Evolutionary conservation across 2,888 invertebrate genomes (phyloP).

Genomic region (Nyleta sp.): DNA sequence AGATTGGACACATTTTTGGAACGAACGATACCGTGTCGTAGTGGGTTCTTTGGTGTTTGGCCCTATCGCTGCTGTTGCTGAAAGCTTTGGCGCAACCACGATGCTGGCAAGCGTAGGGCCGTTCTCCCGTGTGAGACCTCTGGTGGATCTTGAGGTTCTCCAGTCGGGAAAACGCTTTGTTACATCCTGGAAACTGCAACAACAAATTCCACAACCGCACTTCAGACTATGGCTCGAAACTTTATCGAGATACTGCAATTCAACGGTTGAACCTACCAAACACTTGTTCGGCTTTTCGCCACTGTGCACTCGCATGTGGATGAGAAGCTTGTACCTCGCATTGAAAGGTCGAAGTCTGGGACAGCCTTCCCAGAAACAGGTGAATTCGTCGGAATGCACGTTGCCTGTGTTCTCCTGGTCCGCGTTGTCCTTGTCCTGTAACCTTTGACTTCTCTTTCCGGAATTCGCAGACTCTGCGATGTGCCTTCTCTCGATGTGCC

Average conservation of each 20-base stretch:
- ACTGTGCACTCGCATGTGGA: conserved; percentile 98
- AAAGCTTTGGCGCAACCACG: conserved; percentile 97
- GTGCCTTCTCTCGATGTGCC: conserved; percentile 93
- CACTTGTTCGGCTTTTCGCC: conserved; percentile 99
- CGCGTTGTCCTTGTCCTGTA: conserved; percentile 69
- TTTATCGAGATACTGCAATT: no score
- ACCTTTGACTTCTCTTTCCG: conserved; percentile 70
- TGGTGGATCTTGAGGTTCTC: conserved; percentile 99
- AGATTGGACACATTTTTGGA: no score
- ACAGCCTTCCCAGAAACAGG: conserved; percentile 97
- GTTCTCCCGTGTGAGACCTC: conserved; percentile 97
- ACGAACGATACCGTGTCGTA: conserved; percentile 92
- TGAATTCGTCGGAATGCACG: conserved; percentile 87
- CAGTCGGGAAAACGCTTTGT: conserved; percentile 97
- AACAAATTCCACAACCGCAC: not conserved
- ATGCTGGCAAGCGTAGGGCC: conserved; percentile 97
- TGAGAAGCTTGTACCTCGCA: conserved; percentile 98
- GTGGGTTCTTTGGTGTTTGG: conserved; percentile 99
- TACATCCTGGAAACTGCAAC: conserved; percentile 95
- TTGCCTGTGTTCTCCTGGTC: conserved; percentile 54
- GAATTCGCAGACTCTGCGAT: conserved; percentile 85
- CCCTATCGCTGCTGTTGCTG: conserved; percentile 98
- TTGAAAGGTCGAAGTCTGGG: conserved; percentile 96
- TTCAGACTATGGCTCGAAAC: no score
- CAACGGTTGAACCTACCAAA: conserved; percentile 93